phyloP scores from a whole-genome alignment of 2,888 invertebrate genomes.

The Molorchus minor region DNA sequence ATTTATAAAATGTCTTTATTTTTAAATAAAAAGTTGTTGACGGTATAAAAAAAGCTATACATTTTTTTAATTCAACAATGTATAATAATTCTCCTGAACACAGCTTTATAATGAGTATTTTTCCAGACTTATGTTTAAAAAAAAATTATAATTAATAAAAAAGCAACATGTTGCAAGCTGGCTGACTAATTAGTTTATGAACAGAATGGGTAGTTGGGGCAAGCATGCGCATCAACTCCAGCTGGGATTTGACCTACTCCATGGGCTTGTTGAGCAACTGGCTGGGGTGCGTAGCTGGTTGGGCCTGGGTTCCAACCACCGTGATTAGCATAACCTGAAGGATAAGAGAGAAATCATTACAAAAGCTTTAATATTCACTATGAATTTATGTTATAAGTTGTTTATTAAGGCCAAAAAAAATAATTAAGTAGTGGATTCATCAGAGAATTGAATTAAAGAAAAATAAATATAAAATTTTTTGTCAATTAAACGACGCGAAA shows the following conservation, averaged over 20 bases:
- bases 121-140: conserved; percentile 10
- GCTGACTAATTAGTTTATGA: conserved; percentile 40
- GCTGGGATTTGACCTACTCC: conserved; percentile 57
- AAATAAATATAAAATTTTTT: neutral
- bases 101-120: conserved; percentile 9
- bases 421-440: neutral
- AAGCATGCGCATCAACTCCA: conserved; percentile 59
- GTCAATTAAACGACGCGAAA: neutral
- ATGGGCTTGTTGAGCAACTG: conserved; percentile 41
- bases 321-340: conserved; percentile 20
- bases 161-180: conserved; percentile 52
- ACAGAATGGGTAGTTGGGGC: conserved; percentile 63
- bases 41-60: no score
- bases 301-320: conserved; percentile 38
- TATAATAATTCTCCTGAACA: conserved; percentile 18
- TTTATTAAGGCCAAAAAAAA: neutral
- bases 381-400: neutral
- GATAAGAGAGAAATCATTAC: neutral
- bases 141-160: conserved; percentile 22
- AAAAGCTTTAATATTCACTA: neutral
- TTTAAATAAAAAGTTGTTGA: no score
- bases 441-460: neutral
- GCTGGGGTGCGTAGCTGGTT: conserved; percentile 42
- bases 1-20: no score
- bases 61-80: no score